phyloP scores from a whole-genome alignment of 2,113 vertebrate species.

The Scatophagus argus region DNA sequence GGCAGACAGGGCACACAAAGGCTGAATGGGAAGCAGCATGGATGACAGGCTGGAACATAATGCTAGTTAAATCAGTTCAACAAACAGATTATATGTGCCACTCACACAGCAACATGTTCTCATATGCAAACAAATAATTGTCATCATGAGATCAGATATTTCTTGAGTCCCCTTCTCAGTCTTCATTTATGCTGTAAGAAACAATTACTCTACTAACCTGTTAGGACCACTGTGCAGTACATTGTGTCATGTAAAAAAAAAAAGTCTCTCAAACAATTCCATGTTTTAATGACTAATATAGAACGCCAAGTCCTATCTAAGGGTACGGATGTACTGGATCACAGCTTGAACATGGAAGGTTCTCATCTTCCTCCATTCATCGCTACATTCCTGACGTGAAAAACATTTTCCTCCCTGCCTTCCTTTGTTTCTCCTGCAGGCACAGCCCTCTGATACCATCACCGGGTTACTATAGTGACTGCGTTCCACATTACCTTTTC shows the following conservation, averaged over 20 bases:
- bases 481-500: constrained; percentile 38
- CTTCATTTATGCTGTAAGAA: not conserved
- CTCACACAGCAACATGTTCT: not conserved
- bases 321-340: constrained; percentile 12
- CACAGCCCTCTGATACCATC: constrained; percentile 9
- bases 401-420: constrained; percentile 18
- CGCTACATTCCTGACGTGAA: constrained; percentile 9
- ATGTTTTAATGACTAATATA: not conserved
- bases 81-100: not conserved
- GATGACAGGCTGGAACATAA: constrained; percentile 18
- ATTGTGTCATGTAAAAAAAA: not conserved
- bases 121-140: not conserved
- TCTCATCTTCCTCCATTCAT: constrained; percentile 30
- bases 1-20: constrained; percentile 1
- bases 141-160: not conserved
- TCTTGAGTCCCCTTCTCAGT: too few species aligned
- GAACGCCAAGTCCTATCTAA: not conserved
- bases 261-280: too few species aligned
- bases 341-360: constrained; percentile 28
- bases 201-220: not conserved
- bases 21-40: not conserved
- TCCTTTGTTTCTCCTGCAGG: constrained; percentile 44
- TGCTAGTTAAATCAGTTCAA: not conserved
- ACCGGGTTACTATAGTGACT: constrained; percentile 68
- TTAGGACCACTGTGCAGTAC: not conserved